Percentiles rank a stretch among this genome's conserved stretches.
Conservation (phyloP, 2,888 invertebrate genomes). For the Cyaniris semiargus region DNA sequence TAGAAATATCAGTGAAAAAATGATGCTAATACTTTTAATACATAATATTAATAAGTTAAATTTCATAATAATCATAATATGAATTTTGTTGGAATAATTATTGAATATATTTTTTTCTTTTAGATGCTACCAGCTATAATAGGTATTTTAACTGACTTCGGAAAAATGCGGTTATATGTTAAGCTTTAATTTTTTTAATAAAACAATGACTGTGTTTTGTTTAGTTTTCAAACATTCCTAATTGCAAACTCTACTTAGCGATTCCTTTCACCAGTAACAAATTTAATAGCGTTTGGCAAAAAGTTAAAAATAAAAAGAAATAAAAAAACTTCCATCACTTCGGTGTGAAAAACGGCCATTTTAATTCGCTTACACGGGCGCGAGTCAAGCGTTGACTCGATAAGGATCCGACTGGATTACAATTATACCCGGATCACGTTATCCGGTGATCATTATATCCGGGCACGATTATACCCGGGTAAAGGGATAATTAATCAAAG, state of each 20-base stretch:
- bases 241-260: too few relatives aligned
- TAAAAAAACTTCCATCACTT: background rate
- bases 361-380: constrained; percentile 10
- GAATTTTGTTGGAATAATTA: too few relatives aligned
- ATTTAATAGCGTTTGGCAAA: background rate
- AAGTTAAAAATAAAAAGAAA: background rate
- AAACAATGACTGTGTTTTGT: too few relatives aligned
- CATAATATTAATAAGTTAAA: background rate
- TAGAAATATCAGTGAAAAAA: too few relatives aligned
- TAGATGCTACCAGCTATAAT: too few relatives aligned
- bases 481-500: background rate
- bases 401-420: constrained; percentile 12
- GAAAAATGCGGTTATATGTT: too few relatives aligned
- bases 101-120: too few relatives aligned
- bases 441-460: constrained; percentile 13
- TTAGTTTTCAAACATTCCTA: too few relatives aligned
- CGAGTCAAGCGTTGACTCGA: constrained; percentile 16
- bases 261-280: too few relatives aligned
- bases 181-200: too few relatives aligned
- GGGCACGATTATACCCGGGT: background rate
- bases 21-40: background rate
- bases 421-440: constrained; percentile 4
- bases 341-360: background rate
- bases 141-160: too few relatives aligned
- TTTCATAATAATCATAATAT: too few relatives aligned